Conservation (phyloP, 2,888 invertebrate species). For the Mesopsocus fuscifrons region DNA sequence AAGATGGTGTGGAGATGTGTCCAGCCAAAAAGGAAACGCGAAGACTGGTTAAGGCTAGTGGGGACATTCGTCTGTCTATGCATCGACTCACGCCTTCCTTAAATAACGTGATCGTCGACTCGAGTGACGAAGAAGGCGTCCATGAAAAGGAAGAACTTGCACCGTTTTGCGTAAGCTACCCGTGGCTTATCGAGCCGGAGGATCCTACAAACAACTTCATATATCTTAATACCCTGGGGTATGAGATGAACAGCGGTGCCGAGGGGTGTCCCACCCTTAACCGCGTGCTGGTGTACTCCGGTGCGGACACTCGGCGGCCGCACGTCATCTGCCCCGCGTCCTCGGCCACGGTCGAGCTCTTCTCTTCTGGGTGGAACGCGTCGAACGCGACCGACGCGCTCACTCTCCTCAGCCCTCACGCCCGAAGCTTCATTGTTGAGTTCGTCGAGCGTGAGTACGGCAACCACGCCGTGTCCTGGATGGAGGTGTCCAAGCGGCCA, state of each 20-base stretch:
- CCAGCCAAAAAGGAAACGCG: conserved; percentile 44
- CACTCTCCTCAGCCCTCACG: conserved; percentile 27
- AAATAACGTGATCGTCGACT: conserved; percentile 8
- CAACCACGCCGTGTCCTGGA: conserved; percentile 41
- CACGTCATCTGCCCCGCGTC: conserved; percentile 46
- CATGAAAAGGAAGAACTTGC: conserved; percentile 22
- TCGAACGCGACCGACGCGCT: conserved; percentile 19
- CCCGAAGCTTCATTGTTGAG: conserved; percentile 53
- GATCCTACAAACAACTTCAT: conserved; percentile 47
- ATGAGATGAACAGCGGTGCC: conserved; percentile 25
- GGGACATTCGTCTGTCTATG: conserved; percentile 47
- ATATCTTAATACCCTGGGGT: conserved; percentile 49
- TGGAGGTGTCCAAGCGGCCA: conserved; percentile 52
- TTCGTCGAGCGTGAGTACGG: conserved; percentile 42
- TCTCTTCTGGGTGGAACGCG: conserved; percentile 47
- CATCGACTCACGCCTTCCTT: conserved; percentile 22
- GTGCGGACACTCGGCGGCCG: conserved; percentile 38
- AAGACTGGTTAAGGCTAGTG: conserved; percentile 46
- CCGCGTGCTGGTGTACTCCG: conserved; percentile 51
- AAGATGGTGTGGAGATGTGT: conserved; percentile 33
- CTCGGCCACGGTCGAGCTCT: conserved; percentile 36
- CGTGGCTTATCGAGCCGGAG: conserved; percentile 61
- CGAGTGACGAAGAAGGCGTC: conserved; percentile 15
- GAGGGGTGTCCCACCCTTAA: conserved; percentile 43
- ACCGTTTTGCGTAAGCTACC: conserved; percentile 44